phyloP scores from a whole-genome alignment of 2,797 vertebrate species.

The Hypotaenidia okinawae region DNA sequence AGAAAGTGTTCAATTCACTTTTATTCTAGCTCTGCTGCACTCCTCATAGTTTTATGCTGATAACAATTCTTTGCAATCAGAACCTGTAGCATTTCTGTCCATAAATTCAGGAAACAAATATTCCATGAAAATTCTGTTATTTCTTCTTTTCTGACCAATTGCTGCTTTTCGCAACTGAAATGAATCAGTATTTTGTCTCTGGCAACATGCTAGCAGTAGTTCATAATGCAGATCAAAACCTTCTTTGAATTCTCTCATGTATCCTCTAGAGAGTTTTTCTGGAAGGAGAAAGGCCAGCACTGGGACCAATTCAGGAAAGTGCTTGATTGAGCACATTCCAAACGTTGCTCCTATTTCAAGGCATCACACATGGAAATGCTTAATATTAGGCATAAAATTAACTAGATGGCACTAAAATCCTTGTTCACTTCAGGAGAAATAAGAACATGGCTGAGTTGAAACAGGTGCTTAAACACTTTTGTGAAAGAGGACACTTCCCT shows the following conservation, averaged over 20 bases:
- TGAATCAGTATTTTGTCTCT: neutral
- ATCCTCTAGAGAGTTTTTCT: constrained; percentile 20
- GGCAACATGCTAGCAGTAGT: neutral
- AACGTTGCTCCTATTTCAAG: neutral
- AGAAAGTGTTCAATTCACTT: neutral
- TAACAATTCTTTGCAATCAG: neutral
- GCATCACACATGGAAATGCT: constrained; percentile 13
- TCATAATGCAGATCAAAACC: neutral
- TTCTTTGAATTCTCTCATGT: neutral
- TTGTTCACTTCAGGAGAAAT: neutral
- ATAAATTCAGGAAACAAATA: neutral
- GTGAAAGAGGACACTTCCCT: neutral
- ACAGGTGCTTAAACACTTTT: constrained; percentile 5
- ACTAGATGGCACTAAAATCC: constrained; percentile 7
- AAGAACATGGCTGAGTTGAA: constrained; percentile 24
- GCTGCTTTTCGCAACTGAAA: neutral
- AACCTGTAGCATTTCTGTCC: neutral
- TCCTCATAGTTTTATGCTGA: neutral
- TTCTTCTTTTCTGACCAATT: neutral
- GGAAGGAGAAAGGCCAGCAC: neutral
- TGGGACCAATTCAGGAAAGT: neutral
- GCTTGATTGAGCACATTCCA: neutral
- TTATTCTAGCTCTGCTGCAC: neutral
- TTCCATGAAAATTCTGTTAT: neutral
- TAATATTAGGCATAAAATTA: constrained; percentile 29